Base-by-base conservation (phyloP, 2,888 invertebrate genomes). In the Digitonthophagus gazella region DNA sequence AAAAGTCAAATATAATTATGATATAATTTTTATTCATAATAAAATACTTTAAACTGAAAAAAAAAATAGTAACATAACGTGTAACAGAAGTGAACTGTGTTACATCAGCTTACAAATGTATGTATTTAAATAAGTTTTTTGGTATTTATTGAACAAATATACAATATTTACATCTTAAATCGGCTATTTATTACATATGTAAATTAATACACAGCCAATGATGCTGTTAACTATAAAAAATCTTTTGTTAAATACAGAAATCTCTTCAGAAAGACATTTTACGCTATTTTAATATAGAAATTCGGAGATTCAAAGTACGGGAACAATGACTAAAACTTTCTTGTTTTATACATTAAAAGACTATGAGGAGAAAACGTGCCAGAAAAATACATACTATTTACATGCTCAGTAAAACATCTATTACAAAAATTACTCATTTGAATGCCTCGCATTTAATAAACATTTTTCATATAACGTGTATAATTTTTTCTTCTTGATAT, bases 151-250 rank as follows among this genome's bases (percentile, higher is more conserved):
- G 70, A 74, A 76, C 72, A 76, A 61, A 75, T 75, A 73, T 76
- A 76, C 76, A 76, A 73, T 76, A 76, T 76, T 69, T 76, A 76
- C 76, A 76, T 69, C 69, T 70, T 72, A 72, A 72, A 73, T 61
- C n/a, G 18, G 61, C 61, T 61, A 61, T 73, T 72, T 72, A 74
- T 72, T 72, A 74, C 65, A 70, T 71, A 69, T 71, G 69, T 70
- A 66, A 67, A 71, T 74, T 74, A 72, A 67, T 75, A 79, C 81
- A 81, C 81, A 81, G 81, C 80, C 80, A 75, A 77, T 76, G 78
- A 76, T 77, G 80, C 80, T 80, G 81, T 79, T 77, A 77, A 80
- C 79, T 80, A 79, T 79, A 78, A 77, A 78, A 72, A 75, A 72
- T 74, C 56, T 19, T 58, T 55, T 15, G 58, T 66, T 68, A 75